These are phyloP conservation scores for Dromaius novaehollandiae DNA, from an alignment of 2,113 vertebrate species.

Conservation along the genomic window DNA sequence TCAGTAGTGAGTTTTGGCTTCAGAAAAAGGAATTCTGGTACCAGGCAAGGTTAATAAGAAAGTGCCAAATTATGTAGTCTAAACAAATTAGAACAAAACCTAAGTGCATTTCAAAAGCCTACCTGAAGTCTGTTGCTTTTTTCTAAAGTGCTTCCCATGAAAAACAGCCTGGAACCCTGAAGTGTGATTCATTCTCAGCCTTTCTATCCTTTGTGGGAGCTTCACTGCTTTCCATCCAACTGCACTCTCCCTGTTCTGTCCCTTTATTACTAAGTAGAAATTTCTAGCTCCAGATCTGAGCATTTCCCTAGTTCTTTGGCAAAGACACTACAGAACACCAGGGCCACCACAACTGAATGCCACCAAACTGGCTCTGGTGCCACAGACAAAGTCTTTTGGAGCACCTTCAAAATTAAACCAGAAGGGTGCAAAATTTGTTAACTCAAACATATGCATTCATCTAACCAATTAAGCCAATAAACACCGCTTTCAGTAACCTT, in stretches of 20 bases:
- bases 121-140: background rate
- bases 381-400: background rate
- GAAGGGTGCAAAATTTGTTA: background rate
- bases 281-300: background rate
- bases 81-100: background rate
- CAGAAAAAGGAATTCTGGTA: background rate
- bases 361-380: background rate
- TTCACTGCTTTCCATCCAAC: background rate
- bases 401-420: background rate
- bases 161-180: background rate
- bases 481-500: background rate
- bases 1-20: background rate
- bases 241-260: background rate
- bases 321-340: background rate
- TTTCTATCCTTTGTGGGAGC: background rate
- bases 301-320: background rate
- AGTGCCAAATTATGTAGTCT: background rate
- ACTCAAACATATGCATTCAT: fast-evolving
- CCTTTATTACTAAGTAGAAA: background rate
- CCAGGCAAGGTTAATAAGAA: background rate
- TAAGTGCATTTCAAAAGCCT: background rate
- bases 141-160: background rate
- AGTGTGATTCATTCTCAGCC: background rate
- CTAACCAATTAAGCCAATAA: background rate
- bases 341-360: background rate